Evolutionary conservation across 2,888 invertebrate genomes (phyloP).

Genomic region (Ormyrus rosae): DNA sequence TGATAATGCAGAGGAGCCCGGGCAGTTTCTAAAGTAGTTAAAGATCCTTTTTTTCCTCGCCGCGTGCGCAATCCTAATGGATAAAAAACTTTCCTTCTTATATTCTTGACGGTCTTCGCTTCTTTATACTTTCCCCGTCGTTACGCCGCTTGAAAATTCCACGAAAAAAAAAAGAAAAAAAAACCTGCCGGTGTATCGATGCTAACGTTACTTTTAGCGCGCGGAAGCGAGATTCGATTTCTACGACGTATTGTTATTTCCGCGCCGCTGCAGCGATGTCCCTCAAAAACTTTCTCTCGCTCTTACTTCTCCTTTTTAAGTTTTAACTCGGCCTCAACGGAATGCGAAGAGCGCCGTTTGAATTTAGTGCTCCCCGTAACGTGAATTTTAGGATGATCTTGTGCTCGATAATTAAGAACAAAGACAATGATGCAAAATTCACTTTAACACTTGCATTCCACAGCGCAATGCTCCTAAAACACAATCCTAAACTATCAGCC

Average conservation of each 20-base stretch:
- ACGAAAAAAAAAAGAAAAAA: not conserved
- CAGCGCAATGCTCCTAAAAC: too few species aligned
- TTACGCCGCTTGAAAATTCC: not conserved
- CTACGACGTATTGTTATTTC: conserved; percentile 12
- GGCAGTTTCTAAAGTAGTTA: conserved; percentile 2
- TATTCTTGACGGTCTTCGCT: not conserved
- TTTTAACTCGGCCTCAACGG: conserved; percentile 7
- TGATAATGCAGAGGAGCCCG: not conserved
- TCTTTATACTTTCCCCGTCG: not conserved
- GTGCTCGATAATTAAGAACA: too few species aligned
- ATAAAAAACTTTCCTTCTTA: conserved; percentile 6
- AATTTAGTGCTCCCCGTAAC: too few species aligned
- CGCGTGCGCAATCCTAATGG: not conserved
- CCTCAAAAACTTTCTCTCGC: not conserved
- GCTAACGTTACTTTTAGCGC: not conserved
- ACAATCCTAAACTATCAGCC: too few species aligned
- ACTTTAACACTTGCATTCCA: too few species aligned
- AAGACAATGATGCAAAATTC: too few species aligned
- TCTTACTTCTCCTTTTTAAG: not conserved
- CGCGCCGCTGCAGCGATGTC: not conserved
- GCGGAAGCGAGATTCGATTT: conserved; percentile 16
- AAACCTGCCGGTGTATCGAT: conserved; percentile 5
- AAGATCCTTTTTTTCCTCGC: not conserved
- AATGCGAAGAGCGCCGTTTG: too few species aligned
- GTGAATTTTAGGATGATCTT: too few species aligned